These are phyloP conservation scores for Dasypogon diadema DNA, from an alignment of 2,888 invertebrate genomes.

Conservation along the genomic window DNA sequence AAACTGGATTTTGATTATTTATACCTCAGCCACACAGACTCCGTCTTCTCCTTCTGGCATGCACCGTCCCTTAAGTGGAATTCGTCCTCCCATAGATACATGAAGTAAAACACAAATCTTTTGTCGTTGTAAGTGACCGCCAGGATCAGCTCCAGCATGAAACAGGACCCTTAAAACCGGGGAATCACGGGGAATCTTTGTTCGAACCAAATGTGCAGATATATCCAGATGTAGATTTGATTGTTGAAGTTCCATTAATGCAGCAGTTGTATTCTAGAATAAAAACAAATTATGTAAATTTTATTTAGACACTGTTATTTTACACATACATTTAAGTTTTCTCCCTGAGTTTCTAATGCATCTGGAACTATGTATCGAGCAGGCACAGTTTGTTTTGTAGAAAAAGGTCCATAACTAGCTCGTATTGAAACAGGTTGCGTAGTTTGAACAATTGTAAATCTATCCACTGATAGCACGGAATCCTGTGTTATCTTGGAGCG, in stretches of 20 bases:
- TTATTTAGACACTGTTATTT: background rate
- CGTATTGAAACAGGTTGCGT: constrained; percentile 91
- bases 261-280: constrained; percentile 71
- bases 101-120: constrained; percentile 86
- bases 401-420: constrained; percentile 94
- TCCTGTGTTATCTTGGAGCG: constrained; percentile 71
- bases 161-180: constrained; percentile 93
- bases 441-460: constrained; percentile 92
- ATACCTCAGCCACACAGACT: constrained; percentile 85
- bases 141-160: constrained; percentile 89
- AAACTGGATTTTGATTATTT: background rate
- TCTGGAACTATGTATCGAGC: constrained; percentile 89
- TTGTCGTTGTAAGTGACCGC: constrained; percentile 82
- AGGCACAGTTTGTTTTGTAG: constrained; percentile 94
- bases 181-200: constrained; percentile 86
- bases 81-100: constrained; percentile 74
- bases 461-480: constrained; percentile 83
- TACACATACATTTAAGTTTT: constrained; percentile 60
- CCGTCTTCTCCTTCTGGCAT: constrained; percentile 93
- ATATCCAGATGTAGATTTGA: constrained; percentile 85
- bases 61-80: constrained; percentile 87
- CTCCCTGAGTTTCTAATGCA: constrained; percentile 74
- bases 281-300: constrained; percentile 2
- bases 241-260: constrained; percentile 75
- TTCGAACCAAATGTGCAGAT: constrained; percentile 92